These are phyloP conservation scores for Embidobia sp. DNA, from an alignment of 2,888 invertebrate genomes.

Conservation along the genomic window DNA sequence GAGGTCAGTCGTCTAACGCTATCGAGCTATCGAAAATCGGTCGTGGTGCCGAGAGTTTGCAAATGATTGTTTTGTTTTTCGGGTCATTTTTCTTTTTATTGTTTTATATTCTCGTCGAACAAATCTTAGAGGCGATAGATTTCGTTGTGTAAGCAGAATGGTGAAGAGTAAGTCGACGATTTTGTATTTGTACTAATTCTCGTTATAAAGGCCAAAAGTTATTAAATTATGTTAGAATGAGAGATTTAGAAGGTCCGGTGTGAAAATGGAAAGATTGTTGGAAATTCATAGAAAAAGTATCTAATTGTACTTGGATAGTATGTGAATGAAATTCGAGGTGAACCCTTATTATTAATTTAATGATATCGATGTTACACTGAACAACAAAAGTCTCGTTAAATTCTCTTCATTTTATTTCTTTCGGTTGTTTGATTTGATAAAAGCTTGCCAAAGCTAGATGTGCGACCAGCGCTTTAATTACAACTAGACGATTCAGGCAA, in stretches of 20 bases:
- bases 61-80: conserved; percentile 25
- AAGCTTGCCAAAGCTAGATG: conserved; percentile 48
- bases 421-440: conserved; percentile 15
- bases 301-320: conserved; percentile 30
- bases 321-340: conserved; percentile 19
- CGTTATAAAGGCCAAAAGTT: conserved; percentile 54
- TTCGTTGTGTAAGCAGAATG: conserved; percentile 64
- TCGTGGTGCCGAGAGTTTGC: conserved; percentile 72
- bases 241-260: conserved; percentile 31
- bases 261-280: conserved; percentile 17
- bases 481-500: conserved; percentile 57
- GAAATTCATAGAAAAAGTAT: conserved; percentile 43
- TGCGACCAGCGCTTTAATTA: conserved; percentile 62
- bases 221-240: conserved; percentile 40
- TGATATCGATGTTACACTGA: conserved; percentile 42
- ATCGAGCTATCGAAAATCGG: conserved; percentile 77
- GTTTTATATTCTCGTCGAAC: conserved; percentile 17
- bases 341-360: conserved; percentile 31
- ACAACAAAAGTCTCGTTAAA: conserved; percentile 6
- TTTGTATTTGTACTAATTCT: conserved; percentile 64
- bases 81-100: neutral
- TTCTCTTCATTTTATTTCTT: conserved; percentile 3
- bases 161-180: conserved; percentile 56
- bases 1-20: conserved; percentile 79
- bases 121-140: conserved; percentile 55